Base-by-base conservation (phyloP, 2,113 vertebrate species). In the Lophotis ruficrista region DNA sequence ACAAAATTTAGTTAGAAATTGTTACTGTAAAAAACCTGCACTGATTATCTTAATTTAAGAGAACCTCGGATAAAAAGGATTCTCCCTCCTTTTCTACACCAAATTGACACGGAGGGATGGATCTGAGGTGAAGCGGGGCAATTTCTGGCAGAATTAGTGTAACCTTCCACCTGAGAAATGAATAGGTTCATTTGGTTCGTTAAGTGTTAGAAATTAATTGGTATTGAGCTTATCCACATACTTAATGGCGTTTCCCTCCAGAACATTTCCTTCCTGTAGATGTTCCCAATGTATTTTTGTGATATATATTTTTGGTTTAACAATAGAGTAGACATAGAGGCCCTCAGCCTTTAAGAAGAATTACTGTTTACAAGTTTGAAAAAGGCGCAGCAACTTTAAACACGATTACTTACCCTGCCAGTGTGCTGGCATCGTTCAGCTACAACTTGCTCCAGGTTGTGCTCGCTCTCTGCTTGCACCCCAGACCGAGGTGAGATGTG, bases 121-220 rank as follows among this genome's bases (percentile, higher is more conserved):
- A 66, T 64, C 48, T 82, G 65, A 77, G 81, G 78, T 87, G 76
- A 78, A 81, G 24, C 3, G 3, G 37, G 3, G 45, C 11, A 53
- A 4, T 66, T 94, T 76, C 78, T 83, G 64, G 21, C 47, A 95
- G 81, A 82, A 91, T 72, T 65, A 85, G 38, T 68, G 57, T 62
- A 87, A 83, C 75, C 48, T 91, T 80, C 56, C 83, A 81, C 73
- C 80, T 72, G n/a, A 90, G 72, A 75, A 93, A 95, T 41, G 22
- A 86, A 88, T 65, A 76, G 68, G 73, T 80, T 75, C 57, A 37
- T 92, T 80, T 80, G 68, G 57, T 62, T 94, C 9, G 0, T 83
- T 89, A 85, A 91, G 38, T 89, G 81, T 23, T 91, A 60, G 83
- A 94, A 91, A 93, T 97, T 95, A 96, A 95, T 96, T 93, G 65